phyloP scores from a whole-genome alignment of 2,888 invertebrate species.

The Cosmopolites sordidus region DNA sequence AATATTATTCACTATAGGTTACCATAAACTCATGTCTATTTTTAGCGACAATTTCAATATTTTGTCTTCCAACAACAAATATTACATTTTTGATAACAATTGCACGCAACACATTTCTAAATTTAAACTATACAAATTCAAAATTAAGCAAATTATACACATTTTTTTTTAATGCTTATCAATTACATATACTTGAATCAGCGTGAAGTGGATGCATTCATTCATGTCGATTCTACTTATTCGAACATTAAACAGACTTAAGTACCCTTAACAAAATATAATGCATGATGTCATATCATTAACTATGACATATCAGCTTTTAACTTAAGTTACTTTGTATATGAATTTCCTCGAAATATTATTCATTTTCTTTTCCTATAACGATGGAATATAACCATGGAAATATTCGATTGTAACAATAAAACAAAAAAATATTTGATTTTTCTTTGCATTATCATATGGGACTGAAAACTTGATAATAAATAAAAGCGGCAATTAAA shows the following conservation, averaged over 20 bases:
- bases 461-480: no score
- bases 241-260: not conserved
- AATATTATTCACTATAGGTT: constrained; percentile 10
- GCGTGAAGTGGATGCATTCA: not conserved
- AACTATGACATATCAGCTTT: not conserved
- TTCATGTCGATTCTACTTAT: not conserved
- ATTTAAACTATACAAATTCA: no score
- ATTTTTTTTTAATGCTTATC: no score
- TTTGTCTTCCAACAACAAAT: constrained; percentile 2
- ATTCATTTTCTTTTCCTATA: no score
- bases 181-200: not conserved
- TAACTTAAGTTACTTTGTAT: not conserved
- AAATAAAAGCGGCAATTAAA: no score
- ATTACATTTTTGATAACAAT: not conserved
- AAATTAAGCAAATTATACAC: no score
- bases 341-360: not conserved
- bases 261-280: not conserved
- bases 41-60: constrained; percentile 9
- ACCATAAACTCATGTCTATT: constrained; percentile 12
- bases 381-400: no score
- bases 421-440: no score
- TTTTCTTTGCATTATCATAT: no score
- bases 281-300: not conserved
- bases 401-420: no score
- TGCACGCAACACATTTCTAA: no score